Conservation (phyloP, 2,888 invertebrate species). For the Tolmerus cingulatus region DNA sequence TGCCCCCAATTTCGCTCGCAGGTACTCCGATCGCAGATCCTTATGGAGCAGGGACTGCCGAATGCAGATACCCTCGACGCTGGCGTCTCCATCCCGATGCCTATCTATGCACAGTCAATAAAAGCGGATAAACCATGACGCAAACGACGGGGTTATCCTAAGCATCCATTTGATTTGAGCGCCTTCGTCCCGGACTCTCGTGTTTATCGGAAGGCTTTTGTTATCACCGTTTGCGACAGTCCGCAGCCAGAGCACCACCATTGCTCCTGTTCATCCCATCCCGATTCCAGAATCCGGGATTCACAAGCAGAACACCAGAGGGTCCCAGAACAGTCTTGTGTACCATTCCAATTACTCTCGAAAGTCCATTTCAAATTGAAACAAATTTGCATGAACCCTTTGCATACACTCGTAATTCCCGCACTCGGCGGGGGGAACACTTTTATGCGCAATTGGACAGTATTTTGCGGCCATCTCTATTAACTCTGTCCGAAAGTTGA, state of each 20-base stretch:
- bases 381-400: constrained; percentile 35
- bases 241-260: neutral
- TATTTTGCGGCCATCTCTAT: constrained; percentile 27
- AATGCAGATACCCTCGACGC: neutral
- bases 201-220: constrained; percentile 19
- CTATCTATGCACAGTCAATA: constrained; percentile 30
- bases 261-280: neutral
- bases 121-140: constrained; percentile 32
- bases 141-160: constrained; percentile 35
- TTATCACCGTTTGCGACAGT: constrained; percentile 16
- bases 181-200: neutral
- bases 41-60: neutral
- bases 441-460: constrained; percentile 32
- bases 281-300: neutral
- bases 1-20: constrained; percentile 12
- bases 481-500: constrained; percentile 24
- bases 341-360: constrained; percentile 34
- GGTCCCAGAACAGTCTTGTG: constrained; percentile 23
- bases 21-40: constrained; percentile 1
- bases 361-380: constrained; percentile 39
- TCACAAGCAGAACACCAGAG: neutral
- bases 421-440: neutral
- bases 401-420: constrained; percentile 20
- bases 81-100: neutral
- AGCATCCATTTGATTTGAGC: constrained; percentile 37